Base-by-base conservation (phyloP, 2,888 invertebrate species). In the Megalurothrips usitatus region DNA sequence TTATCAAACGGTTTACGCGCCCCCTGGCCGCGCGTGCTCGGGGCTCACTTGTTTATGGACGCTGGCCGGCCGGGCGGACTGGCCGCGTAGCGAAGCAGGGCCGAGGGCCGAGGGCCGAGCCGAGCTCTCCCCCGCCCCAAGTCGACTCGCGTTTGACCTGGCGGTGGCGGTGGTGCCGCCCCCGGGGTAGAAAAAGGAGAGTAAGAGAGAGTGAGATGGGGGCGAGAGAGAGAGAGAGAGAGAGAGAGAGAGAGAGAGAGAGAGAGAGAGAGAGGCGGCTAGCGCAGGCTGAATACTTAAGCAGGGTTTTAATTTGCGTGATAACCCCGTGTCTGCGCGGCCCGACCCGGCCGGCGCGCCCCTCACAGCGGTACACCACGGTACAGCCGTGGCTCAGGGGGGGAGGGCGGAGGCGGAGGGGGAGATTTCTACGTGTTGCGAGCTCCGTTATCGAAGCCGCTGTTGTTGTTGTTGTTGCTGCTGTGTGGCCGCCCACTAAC, bases 1-100 rank as follows among this genome's bases (percentile, higher is more conserved):
- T 43, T 43, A 43, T 43, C 34, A 43, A 43, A 43, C 34, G 34
- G 34, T 43, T 43, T 43, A 43, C 34, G 34, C 6, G 3, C 34
- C 34, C 34, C 6, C 6, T 43, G 2, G 3, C 34, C 6, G 34
- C 34, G 34, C 34, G 34, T 43, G 34, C 34, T 43, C 34, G 34
- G 2, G 34, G 34, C 34, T 43, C 34, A 43, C 34, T 43, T 43
- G 34, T 43, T 43, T 43, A 43, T 43, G 34, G 34, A 43, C 34
- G 34, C 6, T 43, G 34, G 81, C 80, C 80, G 80, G 80, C 81
- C 47, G 81, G 75, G 81, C 82, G 83, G 83, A 83, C 83, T 83
- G 82, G 82, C 83, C 79, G 80, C 80, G 82, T 82, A 80, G 82
- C 82, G 83, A 82, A 83, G n/a, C n/a, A n/a, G n/a, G n/a, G n/a